phyloP scores from a whole-genome alignment of 2,113 vertebrate species.

The Regulus satrapa region DNA sequence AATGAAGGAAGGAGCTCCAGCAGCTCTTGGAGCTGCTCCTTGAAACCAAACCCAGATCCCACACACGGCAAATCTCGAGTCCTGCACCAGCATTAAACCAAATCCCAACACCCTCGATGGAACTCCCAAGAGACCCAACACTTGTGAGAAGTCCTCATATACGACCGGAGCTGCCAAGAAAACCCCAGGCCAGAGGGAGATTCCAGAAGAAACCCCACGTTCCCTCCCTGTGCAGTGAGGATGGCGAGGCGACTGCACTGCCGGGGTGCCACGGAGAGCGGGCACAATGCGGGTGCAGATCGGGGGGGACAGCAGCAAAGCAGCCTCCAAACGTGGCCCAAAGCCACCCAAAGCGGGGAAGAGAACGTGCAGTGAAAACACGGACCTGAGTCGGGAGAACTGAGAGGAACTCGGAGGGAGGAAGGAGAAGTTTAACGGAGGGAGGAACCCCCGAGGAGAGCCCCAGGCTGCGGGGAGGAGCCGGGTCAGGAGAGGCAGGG shows the following conservation, averaged over 20 bases:
- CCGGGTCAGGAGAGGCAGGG: neutral
- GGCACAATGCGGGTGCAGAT: neutral
- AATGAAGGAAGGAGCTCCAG: neutral
- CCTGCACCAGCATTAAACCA: fast-evolving
- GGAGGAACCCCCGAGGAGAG: neutral
- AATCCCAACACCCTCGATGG: fast-evolving
- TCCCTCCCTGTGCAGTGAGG: fast-evolving
- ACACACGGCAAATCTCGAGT: fast-evolving
- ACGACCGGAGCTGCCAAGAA: neutral
- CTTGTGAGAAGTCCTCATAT: fast-evolving
- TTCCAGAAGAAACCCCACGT: neutral
- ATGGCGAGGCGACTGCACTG: fast-evolving
- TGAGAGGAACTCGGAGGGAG: neutral
- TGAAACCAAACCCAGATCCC: neutral
- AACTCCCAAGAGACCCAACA: neutral
- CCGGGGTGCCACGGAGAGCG: fast-evolving
- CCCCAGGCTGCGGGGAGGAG: neutral
- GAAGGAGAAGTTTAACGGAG: neutral
- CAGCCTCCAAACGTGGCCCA: neutral
- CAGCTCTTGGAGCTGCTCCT: neutral
- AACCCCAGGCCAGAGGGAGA: neutral
- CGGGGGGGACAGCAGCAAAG: neutral
- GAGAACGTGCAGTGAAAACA: neutral
- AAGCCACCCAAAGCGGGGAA: neutral
- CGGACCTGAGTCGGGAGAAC: neutral